Evolutionary conservation across 2,888 invertebrate genomes (phyloP).

Genomic region (Andrena camellia): DNA sequence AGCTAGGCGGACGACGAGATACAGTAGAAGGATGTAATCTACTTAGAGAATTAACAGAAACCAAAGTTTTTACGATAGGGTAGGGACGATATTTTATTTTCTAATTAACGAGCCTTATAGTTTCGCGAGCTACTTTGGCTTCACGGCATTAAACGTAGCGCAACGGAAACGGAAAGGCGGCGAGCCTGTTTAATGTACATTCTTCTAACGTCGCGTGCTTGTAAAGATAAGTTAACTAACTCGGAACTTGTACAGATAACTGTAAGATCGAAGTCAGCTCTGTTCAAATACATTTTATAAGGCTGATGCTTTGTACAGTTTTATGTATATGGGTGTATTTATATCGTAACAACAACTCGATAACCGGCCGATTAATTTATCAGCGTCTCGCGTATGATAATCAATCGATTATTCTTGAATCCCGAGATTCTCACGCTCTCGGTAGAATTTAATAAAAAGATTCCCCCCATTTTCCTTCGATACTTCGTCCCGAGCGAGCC

Average conservation of each 20-base stretch:
- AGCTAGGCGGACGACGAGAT: constrained; percentile 21
- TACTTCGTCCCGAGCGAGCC: neutral
- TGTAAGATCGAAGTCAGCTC: constrained; percentile 25
- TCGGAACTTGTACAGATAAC: constrained; percentile 51
- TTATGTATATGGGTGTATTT: constrained; percentile 21
- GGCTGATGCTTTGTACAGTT: constrained; percentile 49
- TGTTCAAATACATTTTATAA: constrained; percentile 60
- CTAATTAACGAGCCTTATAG: constrained; percentile 50
- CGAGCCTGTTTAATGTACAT: constrained; percentile 47
- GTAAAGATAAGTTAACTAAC: constrained; percentile 31
- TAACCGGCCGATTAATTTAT: neutral
- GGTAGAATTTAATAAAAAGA: constrained; percentile 51
- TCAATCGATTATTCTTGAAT: constrained; percentile 17
- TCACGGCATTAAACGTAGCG: constrained; percentile 19
- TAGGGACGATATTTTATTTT: constrained; percentile 59
- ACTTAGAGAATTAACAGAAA: constrained; percentile 43
- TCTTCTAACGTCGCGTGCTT: constrained; percentile 24
- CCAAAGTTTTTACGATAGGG: constrained; percentile 62
- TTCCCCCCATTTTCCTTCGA: constrained; percentile 49
- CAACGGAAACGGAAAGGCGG: constrained; percentile 24
- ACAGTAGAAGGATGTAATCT: constrained; percentile 26
- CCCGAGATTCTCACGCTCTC: constrained; percentile 46
- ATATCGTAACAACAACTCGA: constrained; percentile 9
- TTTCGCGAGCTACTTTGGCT: constrained; percentile 37
- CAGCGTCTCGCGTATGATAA: constrained; percentile 40